phyloP scores from a whole-genome alignment of 2,113 vertebrate genomes.

The Callaeas wilsoni region DNA sequence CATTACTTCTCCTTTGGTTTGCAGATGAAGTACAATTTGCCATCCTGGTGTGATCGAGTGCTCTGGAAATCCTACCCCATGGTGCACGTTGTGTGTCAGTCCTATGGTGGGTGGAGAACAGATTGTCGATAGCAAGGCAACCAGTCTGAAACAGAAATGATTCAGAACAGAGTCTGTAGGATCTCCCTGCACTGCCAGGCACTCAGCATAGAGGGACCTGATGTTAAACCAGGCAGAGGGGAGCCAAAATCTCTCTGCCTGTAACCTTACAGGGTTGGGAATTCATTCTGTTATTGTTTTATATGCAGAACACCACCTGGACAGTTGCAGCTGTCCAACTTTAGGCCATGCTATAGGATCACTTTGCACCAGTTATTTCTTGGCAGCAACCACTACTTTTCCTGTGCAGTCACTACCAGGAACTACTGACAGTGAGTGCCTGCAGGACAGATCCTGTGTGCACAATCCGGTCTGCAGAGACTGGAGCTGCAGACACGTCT shows the following conservation, averaged over 20 bases:
- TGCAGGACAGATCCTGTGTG: not conserved
- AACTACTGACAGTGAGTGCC: not conserved
- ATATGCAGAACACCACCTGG: not conserved
- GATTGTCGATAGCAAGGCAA: constrained; percentile 29
- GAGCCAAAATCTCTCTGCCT: constrained; percentile 9
- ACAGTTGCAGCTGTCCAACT: not conserved
- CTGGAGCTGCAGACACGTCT: not conserved
- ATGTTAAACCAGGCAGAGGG: not conserved
- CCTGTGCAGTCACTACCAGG: not conserved
- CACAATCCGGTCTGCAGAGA: not conserved
- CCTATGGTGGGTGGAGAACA: constrained; percentile 84
- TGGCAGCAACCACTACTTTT: not conserved
- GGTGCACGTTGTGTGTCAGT: constrained; percentile 92
- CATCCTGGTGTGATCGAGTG: constrained; percentile 97
- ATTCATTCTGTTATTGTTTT: not conserved
- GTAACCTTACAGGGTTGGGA: not conserved
- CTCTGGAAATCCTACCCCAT: constrained; percentile 94
- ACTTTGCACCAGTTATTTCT: not conserved
- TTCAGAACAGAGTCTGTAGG: constrained; percentile 50
- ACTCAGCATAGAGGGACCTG: not conserved
- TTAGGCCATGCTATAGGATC: not conserved
- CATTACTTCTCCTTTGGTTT: constrained; percentile 34
- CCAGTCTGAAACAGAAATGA: constrained; percentile 60
- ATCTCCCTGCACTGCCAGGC: constrained; percentile 52
- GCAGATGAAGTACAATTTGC: constrained; percentile 97